A percentile compares a stretch with the other conserved stretches of the same genome.
Conservation (phyloP, 2,113 vertebrate genomes). For the Cryptoleucopteryx plumbea region DNA sequence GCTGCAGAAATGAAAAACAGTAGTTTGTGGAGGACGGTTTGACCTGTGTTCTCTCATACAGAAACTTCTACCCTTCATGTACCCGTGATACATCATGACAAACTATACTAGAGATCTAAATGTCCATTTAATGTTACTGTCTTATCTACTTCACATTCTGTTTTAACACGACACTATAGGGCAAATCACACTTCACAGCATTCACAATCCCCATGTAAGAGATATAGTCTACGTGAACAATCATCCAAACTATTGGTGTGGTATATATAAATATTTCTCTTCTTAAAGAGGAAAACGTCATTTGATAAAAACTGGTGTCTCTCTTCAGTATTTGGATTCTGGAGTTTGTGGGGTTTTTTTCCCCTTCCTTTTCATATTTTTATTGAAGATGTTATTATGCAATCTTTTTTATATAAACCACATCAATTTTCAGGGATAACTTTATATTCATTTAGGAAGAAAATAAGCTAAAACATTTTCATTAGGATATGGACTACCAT, state of each 20-base stretch:
- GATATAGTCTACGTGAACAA: accelerated
- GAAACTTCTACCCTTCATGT: background rate
- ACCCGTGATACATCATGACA: background rate
- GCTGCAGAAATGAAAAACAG: background rate
- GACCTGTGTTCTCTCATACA: background rate
- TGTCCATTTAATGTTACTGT: background rate
- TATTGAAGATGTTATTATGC: background rate
- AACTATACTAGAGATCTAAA: background rate
- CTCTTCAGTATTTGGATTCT: background rate
- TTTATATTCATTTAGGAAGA: background rate
- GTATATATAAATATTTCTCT: background rate
- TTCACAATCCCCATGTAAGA: background rate
- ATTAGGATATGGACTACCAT: background rate
- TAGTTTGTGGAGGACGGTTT: background rate
- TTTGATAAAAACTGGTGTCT: background rate
- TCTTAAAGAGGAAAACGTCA: background rate
- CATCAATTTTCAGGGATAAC: background rate
- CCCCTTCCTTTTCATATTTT: background rate
- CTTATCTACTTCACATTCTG: background rate
- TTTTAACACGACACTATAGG: background rate
- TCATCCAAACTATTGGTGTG: background rate
- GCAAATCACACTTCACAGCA: background rate
- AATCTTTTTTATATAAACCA: background rate
- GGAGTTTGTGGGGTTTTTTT: accelerated
- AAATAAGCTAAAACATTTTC: background rate